A percentile compares a stretch with the other conserved stretches of the same genome.
Evolutionary conservation across 2,113 vertebrate genomes (phyloP).

Genomic region (Loxodonta africana): DNA sequence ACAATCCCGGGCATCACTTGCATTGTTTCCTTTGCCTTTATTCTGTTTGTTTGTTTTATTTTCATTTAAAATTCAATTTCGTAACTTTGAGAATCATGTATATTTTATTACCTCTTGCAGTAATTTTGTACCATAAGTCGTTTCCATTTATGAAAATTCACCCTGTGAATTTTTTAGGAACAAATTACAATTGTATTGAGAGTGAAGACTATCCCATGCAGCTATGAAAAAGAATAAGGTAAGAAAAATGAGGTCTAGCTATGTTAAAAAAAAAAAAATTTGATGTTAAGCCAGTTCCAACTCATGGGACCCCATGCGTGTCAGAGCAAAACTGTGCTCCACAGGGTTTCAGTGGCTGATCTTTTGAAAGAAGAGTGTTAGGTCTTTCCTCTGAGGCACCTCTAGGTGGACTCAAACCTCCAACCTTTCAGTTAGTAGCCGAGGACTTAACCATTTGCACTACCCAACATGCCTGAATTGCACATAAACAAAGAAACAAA

Average conservation of each 20-base stretch:
- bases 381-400: neutral
- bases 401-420: neutral
- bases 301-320: neutral
- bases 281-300: neutral
- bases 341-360: neutral
- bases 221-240: constrained; percentile 37
- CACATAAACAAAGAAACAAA: neutral
- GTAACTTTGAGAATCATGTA: neutral
- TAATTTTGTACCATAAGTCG: neutral
- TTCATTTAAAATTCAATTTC: neutral
- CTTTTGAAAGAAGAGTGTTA: neutral
- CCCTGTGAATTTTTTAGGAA: constrained; percentile 8
- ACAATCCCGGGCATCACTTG: neutral
- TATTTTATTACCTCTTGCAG: neutral
- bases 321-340: neutral
- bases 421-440: no score
- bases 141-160: constrained; percentile 43
- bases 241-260: no score
- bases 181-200: neutral
- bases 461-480: neutral
- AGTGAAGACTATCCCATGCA: neutral
- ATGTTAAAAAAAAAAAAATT: neutral
- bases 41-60: neutral
- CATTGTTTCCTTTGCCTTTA: neutral
- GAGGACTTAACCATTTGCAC: no score